Conservation (phyloP, 1,140 invertebrate species). For the Goniozus legneri region DNA sequence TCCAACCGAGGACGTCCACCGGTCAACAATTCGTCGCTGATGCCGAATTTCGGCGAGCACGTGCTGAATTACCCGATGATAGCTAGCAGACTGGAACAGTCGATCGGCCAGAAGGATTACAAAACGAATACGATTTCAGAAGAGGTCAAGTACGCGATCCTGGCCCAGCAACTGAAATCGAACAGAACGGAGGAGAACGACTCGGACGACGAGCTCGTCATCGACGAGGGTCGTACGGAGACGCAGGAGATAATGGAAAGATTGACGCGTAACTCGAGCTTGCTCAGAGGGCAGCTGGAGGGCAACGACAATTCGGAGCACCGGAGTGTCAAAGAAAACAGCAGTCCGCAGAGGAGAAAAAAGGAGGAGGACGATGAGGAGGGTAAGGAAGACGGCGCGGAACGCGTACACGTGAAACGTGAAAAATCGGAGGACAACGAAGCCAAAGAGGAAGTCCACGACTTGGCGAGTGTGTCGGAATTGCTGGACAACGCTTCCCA, state of each 20-base stretch:
- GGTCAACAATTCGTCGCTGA: conserved; percentile 33
- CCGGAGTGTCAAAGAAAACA: conserved; percentile 19
- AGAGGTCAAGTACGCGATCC: conserved; percentile 74
- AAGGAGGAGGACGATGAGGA: conserved; percentile 13
- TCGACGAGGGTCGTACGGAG: conserved; percentile 59
- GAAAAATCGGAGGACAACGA: conserved; percentile 40
- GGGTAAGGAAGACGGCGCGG: conserved; percentile 34
- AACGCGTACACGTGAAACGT: conserved; percentile 29
- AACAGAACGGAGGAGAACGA: conserved; percentile 53
- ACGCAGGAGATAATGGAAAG: background rate
- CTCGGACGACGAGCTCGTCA: conserved; percentile 68
- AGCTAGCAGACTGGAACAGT: background rate
- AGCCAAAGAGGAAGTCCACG: no score
- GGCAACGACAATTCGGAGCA: conserved; percentile 10
- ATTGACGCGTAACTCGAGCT: conserved; percentile 31
- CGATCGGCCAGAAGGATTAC: conserved; percentile 15
- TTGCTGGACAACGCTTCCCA: conserved; percentile 76
- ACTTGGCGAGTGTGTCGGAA: conserved; percentile 74
- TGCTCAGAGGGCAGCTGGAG: conserved; percentile 43
- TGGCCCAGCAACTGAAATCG: conserved; percentile 72
- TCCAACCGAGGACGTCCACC: conserved; percentile 54
- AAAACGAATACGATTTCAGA: conserved; percentile 60
- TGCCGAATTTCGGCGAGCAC: conserved; percentile 25
- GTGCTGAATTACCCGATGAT: conserved; percentile 5
- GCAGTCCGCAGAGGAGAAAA: conserved; percentile 12